Evolutionary conservation across 30 jellyfish, hydroid and myxozoan species (phyloP).

Genomic region (Cassiopea xamachana): DNA sequence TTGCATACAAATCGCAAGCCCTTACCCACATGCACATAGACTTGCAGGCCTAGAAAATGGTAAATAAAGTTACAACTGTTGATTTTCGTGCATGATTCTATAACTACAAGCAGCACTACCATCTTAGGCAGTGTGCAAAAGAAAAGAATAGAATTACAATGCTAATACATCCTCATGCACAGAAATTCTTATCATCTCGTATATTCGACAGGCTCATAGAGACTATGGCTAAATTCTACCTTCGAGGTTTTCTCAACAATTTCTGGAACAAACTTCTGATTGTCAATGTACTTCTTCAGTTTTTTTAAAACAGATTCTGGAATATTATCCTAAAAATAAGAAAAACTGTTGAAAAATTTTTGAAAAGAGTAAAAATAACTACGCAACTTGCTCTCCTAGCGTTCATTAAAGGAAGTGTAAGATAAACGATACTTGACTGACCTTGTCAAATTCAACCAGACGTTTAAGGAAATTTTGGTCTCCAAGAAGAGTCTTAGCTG

Average conservation of each 20-base stretch:
- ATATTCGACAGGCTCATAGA: background rate
- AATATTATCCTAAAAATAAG: constrained; percentile 73
- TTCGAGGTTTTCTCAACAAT: constrained; percentile 89
- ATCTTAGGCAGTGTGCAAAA: background rate
- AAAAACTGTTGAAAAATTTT: background rate
- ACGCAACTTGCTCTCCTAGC: too few relatives aligned
- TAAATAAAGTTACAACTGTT: too few relatives aligned
- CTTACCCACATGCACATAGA: constrained; percentile 98
- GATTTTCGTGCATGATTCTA: too few relatives aligned
- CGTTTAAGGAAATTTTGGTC: constrained; percentile 79
- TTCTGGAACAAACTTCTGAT: constrained; percentile 87
- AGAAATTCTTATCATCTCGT: background rate
- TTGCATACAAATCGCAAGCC: constrained; percentile 91
- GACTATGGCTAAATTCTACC: constrained; percentile 26
- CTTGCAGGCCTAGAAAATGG: constrained; percentile 79
- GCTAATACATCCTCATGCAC: background rate
- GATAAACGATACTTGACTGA: background rate
- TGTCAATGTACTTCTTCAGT: constrained; percentile 86
- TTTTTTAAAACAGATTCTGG: constrained; percentile 84
- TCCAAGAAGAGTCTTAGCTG: constrained; percentile 85
- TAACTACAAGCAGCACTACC: too few relatives aligned
- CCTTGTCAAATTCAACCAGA: constrained; percentile 89
- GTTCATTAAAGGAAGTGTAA: too few relatives aligned
- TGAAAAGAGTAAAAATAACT: background rate
- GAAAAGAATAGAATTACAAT: background rate